phyloP scores from a whole-genome alignment of 2,797 vertebrate genomes.

The Sarcoramphus papa region DNA sequence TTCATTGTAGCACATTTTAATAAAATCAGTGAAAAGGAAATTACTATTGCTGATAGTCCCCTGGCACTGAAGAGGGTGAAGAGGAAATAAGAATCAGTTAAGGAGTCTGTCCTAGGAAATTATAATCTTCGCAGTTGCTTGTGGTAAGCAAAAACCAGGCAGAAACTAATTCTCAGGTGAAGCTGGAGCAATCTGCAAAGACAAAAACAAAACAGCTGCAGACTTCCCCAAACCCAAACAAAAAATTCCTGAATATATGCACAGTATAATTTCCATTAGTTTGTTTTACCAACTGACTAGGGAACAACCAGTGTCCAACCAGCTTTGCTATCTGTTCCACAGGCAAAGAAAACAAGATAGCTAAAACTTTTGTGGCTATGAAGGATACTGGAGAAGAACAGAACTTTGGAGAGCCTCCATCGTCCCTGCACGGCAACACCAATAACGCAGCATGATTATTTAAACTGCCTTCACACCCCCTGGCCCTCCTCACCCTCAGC shows the following conservation, averaged over 20 bases:
- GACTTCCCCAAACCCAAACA: neutral
- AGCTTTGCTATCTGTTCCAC: neutral
- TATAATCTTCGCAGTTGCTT: neutral
- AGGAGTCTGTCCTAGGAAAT: neutral
- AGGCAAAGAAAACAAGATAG: neutral
- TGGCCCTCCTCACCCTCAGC: neutral
- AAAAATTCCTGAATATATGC: neutral
- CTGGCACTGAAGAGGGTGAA: neutral
- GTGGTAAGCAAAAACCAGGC: neutral
- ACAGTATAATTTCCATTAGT: neutral
- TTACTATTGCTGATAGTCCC: neutral
- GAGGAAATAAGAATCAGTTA: neutral
- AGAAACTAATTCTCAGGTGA: neutral
- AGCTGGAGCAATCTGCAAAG: neutral
- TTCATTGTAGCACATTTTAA: neutral
- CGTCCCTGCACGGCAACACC: accelerated
- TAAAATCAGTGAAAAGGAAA: neutral
- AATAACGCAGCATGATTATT: neutral
- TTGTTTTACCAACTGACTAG: neutral
- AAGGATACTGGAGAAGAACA: neutral
- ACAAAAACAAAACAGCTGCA: neutral
- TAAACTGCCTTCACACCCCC: neutral
- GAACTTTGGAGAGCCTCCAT: neutral
- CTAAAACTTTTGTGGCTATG: neutral
- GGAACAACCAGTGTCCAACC: neutral